Conservation (phyloP, 2,797 vertebrate genomes). For the Arrhamphus sclerolepis region DNA sequence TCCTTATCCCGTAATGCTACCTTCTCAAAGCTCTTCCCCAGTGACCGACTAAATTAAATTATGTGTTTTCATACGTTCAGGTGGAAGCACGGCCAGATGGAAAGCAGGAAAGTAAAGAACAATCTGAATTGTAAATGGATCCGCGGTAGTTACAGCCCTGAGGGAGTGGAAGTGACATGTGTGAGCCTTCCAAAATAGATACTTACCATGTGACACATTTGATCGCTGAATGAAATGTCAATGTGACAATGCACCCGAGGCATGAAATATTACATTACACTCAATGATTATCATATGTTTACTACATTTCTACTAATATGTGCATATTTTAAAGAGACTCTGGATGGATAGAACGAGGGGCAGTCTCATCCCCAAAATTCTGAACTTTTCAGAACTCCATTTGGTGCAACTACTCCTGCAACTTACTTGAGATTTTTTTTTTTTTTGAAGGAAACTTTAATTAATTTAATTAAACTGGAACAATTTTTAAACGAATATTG, state of each 20-base stretch:
- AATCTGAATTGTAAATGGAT: constrained; percentile 57
- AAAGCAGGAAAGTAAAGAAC: constrained; percentile 47
- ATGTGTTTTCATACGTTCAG: constrained; percentile 67
- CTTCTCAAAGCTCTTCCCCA: constrained; percentile 49
- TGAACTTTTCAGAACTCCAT: neutral
- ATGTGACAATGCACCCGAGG: constrained; percentile 22
- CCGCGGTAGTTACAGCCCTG: constrained; percentile 29
- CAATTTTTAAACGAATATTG: too few relatives aligned
- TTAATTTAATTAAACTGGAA: too few relatives aligned
- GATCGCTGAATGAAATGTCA: constrained; percentile 38
- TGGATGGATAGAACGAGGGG: too few relatives aligned
- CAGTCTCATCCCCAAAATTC: neutral
- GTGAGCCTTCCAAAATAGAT: constrained; percentile 44
- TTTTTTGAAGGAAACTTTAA: too few relatives aligned
- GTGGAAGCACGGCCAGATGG: constrained; percentile 53
- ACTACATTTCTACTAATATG: too few relatives aligned
- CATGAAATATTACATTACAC: constrained; percentile 19
- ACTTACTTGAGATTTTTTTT: neutral
- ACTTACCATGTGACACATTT: constrained; percentile 31
- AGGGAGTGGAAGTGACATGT: constrained; percentile 38
- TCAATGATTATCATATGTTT: too few relatives aligned
- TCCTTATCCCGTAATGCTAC: constrained; percentile 57
- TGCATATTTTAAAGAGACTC: too few relatives aligned
- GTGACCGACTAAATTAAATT: constrained; percentile 64
- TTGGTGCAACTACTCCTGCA: neutral